phyloP scores from a whole-genome alignment of 2,113 vertebrate genomes.

The Rhynchomys soricoides region DNA sequence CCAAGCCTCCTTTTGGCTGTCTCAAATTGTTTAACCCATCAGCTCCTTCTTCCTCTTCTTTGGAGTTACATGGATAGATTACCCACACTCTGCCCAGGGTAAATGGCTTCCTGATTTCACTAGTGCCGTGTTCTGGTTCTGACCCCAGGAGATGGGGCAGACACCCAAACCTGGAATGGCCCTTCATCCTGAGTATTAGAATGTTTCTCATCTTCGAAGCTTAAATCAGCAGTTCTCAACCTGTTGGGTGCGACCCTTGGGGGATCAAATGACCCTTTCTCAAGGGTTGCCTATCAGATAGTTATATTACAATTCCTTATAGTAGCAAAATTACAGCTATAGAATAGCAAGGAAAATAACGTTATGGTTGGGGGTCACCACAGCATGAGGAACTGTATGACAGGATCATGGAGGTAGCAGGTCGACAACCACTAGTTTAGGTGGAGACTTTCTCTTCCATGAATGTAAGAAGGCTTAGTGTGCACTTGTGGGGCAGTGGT shows the following conservation, averaged over 20 bases:
- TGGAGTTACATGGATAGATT: background rate
- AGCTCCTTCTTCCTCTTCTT: background rate
- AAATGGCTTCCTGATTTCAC: background rate
- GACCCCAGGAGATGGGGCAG: background rate
- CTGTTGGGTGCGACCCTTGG: background rate
- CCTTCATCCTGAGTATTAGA: background rate
- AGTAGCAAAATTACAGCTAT: background rate
- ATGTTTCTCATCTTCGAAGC: background rate
- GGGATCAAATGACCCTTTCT: background rate
- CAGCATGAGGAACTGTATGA: background rate
- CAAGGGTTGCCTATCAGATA: background rate
- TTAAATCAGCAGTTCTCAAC: background rate
- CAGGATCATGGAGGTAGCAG: background rate
- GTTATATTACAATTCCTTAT: background rate
- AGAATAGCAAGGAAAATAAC: background rate
- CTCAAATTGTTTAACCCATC: background rate
- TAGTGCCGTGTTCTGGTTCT: background rate
- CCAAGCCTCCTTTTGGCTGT: background rate
- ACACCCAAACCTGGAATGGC: background rate
- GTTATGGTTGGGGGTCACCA: background rate
- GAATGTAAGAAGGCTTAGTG: background rate
- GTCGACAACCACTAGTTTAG: background rate
- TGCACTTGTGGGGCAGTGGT: too few species aligned
- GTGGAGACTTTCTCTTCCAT: background rate
- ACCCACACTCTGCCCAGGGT: background rate